A percentile compares a stretch with the other conserved stretches of the same genome.
Evolutionary conservation across 2,888 invertebrate genomes (phyloP).

Genomic region (Sarcophaga subvicina): DNA sequence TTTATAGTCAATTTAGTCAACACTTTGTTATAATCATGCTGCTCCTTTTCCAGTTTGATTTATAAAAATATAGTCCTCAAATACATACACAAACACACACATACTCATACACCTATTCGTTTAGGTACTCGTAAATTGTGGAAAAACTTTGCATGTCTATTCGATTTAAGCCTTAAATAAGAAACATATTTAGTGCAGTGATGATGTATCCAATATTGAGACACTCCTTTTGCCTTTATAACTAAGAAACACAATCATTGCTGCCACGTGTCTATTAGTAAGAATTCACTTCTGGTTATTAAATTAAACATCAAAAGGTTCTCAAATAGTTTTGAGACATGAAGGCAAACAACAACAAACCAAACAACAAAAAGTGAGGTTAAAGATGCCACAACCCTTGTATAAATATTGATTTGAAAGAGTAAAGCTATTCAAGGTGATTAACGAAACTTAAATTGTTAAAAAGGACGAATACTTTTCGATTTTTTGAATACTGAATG

Average conservation of each 20-base stretch:
- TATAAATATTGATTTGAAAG: too few species aligned
- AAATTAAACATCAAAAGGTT: conserved; percentile 12
- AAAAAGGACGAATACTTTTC: too few species aligned
- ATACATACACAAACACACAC: neutral
- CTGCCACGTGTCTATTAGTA: conserved; percentile 49
- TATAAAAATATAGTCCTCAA: conserved; percentile 20
- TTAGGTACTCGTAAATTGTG: too few species aligned
- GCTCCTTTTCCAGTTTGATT: conserved; percentile 43
- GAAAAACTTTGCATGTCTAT: conserved; percentile 59
- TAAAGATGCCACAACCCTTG: too few species aligned
- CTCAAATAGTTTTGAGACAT: conserved; percentile 29
- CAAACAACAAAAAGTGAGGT: too few species aligned
- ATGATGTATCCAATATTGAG: conserved; percentile 1
- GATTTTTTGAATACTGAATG: too few species aligned
- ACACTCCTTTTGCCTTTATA: conserved; percentile 50
- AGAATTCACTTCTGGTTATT: conserved; percentile 42
- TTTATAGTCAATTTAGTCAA: conserved; percentile 47
- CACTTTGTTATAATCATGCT: conserved; percentile 32
- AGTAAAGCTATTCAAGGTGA: too few species aligned
- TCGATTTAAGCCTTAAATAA: conserved; percentile 29
- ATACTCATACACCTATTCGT: too few species aligned
- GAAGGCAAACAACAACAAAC: neutral
- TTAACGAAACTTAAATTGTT: too few species aligned
- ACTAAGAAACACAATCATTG: neutral
- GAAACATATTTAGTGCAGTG: conserved; percentile 42